phyloP scores from a whole-genome alignment of 2,113 vertebrate genomes.

The Candoia aspera region DNA sequence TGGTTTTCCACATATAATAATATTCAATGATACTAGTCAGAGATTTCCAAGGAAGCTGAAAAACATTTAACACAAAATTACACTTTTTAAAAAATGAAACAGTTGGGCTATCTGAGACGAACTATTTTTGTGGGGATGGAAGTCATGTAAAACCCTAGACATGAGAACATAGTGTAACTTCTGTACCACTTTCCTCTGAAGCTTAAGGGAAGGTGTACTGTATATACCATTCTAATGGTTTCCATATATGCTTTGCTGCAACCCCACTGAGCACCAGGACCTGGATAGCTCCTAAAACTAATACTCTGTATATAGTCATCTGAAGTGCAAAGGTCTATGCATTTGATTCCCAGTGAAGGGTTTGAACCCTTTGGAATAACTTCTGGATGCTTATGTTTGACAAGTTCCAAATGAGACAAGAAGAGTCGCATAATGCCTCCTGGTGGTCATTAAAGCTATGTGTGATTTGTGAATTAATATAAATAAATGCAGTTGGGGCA shows the following conservation, averaged over 20 bases:
- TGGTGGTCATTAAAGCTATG: not conserved
- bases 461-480: not conserved
- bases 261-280: not conserved
- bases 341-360: not conserved
- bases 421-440: not conserved
- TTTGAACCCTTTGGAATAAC: not conserved
- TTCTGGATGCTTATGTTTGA: not conserved
- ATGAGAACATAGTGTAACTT: not conserved
- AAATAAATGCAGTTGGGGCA: not conserved
- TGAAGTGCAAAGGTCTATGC: not conserved
- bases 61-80: slow-evolving; percentile 49
- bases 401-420: not conserved
- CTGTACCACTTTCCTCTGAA: not conserved
- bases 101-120: not conserved
- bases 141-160: not conserved
- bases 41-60: slow-evolving; percentile 96
- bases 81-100: not conserved
- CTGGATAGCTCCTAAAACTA: not conserved
- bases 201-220: not conserved
- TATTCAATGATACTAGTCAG: slow-evolving; percentile 98
- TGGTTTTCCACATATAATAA: slow-evolving; percentile 99
- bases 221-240: not conserved
- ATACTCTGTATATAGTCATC: not conserved
- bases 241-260: not conserved
- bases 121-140: not conserved